These are phyloP conservation scores for Chiloscyllium punctatum DNA, from an alignment of 2,797 vertebrate species.

Conservation along the genomic window DNA sequence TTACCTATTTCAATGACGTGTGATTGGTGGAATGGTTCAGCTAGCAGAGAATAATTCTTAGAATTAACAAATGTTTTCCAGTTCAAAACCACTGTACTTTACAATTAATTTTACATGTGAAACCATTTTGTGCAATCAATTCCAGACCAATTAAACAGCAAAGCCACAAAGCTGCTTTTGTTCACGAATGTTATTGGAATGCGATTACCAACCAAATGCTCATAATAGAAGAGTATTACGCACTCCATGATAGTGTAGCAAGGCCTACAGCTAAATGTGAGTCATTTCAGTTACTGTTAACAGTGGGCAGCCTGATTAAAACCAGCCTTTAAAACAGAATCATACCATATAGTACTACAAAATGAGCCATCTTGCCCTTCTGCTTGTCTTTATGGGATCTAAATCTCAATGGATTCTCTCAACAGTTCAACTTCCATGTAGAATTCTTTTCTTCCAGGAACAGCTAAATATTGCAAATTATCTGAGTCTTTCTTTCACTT, in stretches of 20 bases:
- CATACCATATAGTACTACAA: neutral
- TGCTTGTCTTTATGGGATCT: neutral
- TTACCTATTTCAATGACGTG: neutral
- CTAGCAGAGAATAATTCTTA: neutral
- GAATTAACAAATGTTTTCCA: neutral
- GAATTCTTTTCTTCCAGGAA: neutral
- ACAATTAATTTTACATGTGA: constrained; percentile 16
- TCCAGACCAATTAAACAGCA: constrained; percentile 34
- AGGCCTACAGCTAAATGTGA: neutral
- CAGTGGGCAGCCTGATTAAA: neutral
- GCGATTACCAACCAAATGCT: neutral
- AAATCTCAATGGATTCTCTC: neutral
- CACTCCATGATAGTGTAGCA: neutral
- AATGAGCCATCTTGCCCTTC: neutral
- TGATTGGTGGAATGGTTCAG: neutral
- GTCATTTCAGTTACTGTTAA: neutral
- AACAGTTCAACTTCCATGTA: neutral
- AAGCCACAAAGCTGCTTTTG: constrained; percentile 29
- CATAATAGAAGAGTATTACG: neutral
- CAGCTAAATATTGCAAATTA: neutral
- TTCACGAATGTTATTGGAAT: constrained; percentile 15
- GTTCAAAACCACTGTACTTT: constrained; percentile 20
- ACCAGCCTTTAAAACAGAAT: neutral
- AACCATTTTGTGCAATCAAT: constrained; percentile 32
- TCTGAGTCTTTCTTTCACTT: neutral